Base-by-base conservation (phyloP, 1,140 invertebrate species). In the Pachypsylla venusta region DNA sequence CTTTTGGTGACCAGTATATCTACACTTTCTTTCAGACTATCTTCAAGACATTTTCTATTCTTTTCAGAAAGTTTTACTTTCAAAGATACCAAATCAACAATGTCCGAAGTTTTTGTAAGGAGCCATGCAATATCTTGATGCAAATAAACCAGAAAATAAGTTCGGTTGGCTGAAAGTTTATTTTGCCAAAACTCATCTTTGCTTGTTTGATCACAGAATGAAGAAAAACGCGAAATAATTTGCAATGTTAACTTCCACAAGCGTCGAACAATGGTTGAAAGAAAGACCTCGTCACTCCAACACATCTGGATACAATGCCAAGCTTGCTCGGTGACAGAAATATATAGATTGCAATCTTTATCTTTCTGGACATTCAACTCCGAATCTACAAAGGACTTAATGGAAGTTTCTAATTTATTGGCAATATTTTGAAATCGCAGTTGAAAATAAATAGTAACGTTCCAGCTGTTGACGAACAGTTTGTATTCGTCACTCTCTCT, bases 371-470 rank as follows among this genome's bases (percentile, higher is more conserved):
- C 25, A n/a, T 35, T 42, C 35, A 58, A 1, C 16, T 55, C 53
- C 53, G 68, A 65, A 54, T 74, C 70, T 56, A 69, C 72, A 30
- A 88, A 69, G 22, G 75, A 67, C 57, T 73, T 22, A 39, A 60
- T 25, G 2, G 53, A 28, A 16, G 14, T 73, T 70, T 89, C 85
- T 54, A 84, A 74, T 12, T 66, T 69, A 63, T 82, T 81, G 53
- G 84, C 89, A 69, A 94, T 88, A 76, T 93, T 88, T 77, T 93
- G 89, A 76, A 92, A 87, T 63, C 84, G 76, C 66, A 96, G 92
- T 76, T 96, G 92, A 73, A 91, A 96, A 71, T 97, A 95, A 16
- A 97, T 89, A 26, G 90, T 85, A 25, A 96, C 76, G 74, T 94
- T 95, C 88, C 93, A 97, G 66, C 87, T 84, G 58, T 81, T 79